These are phyloP conservation scores for Aphaenogaster ashmeadi DNA, from an alignment of 1,140 invertebrate genomes.

Conservation along the genomic window DNA sequence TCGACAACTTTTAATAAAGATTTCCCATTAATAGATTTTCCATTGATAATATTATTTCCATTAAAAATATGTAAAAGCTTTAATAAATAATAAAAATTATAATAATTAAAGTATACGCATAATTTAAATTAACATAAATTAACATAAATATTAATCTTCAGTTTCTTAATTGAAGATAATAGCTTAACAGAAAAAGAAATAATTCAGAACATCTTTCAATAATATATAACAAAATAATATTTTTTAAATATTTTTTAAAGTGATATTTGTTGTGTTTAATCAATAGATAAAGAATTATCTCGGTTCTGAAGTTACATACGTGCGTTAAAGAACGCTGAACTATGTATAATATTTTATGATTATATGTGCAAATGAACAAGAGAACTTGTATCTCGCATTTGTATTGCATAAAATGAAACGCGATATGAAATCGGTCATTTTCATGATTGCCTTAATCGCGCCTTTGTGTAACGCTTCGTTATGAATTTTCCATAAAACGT, in stretches of 20 bases:
- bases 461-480: constrained; percentile 33
- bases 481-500: constrained; percentile 42
- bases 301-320: not conserved
- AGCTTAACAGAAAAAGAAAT: not conserved
- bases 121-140: not conserved
- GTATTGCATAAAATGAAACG: constrained; percentile 26
- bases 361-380: not conserved
- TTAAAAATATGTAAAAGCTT: not conserved
- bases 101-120: not conserved
- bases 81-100: not conserved
- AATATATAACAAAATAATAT: constrained; percentile 14
- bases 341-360: not conserved
- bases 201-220: not conserved
- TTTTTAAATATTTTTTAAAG: not conserved
- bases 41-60: not conserved
- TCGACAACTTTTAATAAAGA: not conserved
- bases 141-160: not conserved
- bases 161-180: not conserved
- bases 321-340: not conserved
- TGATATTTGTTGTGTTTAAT: not conserved
- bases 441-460: constrained; percentile 19
- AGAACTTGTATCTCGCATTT: not conserved
- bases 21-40: not conserved
- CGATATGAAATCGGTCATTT: constrained; percentile 13
- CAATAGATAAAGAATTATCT: not conserved